phyloP scores from a whole-genome alignment of 2,113 vertebrate genomes.

The Siphamia tubifer region DNA sequence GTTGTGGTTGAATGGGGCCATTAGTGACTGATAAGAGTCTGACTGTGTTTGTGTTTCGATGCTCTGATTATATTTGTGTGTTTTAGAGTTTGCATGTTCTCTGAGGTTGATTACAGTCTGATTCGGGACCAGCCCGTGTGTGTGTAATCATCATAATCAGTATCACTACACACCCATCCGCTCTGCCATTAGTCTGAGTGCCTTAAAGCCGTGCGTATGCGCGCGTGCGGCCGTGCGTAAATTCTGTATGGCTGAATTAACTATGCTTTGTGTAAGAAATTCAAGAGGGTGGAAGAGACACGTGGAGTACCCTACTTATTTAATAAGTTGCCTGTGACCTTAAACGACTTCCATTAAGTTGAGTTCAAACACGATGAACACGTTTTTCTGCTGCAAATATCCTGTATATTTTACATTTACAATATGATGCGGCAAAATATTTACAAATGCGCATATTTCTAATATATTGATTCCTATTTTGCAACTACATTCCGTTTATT shows the following conservation, averaged over 20 bases:
- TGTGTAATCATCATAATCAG: slow-evolving; percentile 57
- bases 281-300: not conserved
- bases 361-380: too few species aligned
- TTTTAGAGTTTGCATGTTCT: slow-evolving; percentile 24
- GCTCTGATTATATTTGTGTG: slow-evolving; percentile 39
- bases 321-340: too few species aligned
- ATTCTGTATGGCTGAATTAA: not conserved
- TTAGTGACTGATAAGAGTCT: not conserved
- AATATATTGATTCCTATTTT: too few species aligned
- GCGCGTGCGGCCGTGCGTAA: not conserved
- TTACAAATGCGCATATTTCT: too few species aligned
- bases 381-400: too few species aligned
- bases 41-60: slow-evolving; percentile 26
- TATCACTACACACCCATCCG: slow-evolving; percentile 60
- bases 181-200: slow-evolving; percentile 55
- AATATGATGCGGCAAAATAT: too few species aligned
- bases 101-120: slow-evolving; percentile 57
- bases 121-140: slow-evolving; percentile 30
- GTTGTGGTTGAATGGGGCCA: not conserved
- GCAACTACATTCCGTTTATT: too few species aligned
- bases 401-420: too few species aligned
- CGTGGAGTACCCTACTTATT: not conserved
- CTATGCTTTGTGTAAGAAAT: not conserved
- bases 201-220: not conserved
- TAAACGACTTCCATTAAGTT: too few species aligned